phyloP scores from a whole-genome alignment of 2,113 vertebrate species.

The Pangasianodon gigas region DNA sequence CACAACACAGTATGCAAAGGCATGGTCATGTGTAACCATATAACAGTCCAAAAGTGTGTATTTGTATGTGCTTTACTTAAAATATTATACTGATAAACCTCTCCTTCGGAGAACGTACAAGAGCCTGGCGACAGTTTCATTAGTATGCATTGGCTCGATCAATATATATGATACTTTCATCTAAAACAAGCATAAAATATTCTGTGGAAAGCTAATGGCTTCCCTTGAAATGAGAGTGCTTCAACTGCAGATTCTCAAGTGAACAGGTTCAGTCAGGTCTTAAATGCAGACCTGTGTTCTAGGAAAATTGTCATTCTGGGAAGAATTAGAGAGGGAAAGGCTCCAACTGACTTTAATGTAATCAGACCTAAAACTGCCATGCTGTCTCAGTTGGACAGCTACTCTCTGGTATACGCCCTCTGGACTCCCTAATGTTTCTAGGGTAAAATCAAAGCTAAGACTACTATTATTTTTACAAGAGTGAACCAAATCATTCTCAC shows the following conservation, averaged over 20 bases:
- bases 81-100: slow-evolving; percentile 6
- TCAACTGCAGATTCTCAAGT: slow-evolving; percentile 45
- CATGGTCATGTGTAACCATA: neutral
- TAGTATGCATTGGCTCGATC: slow-evolving; percentile 6
- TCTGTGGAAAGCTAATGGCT: neutral
- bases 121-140: slow-evolving; percentile 19
- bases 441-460: slow-evolving; percentile 68
- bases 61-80: neutral
- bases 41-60: neutral
- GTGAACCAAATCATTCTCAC: slow-evolving; percentile 74
- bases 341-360: slow-evolving; percentile 50
- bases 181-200: slow-evolving; percentile 17
- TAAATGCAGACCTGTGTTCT: slow-evolving; percentile 32
- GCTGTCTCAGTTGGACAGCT: slow-evolving; percentile 44
- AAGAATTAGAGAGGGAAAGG: slow-evolving; percentile 39
- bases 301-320: slow-evolving; percentile 42
- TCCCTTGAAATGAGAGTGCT: slow-evolving; percentile 31
- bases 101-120: neutral
- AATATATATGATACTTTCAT: neutral
- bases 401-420: slow-evolving; percentile 55
- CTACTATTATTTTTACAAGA: slow-evolving; percentile 69
- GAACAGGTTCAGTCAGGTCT: slow-evolving; percentile 58
- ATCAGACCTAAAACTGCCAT: slow-evolving; percentile 48
- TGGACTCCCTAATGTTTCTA: slow-evolving; percentile 62
- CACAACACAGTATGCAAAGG: neutral